Conservation (phyloP, 2,113 vertebrate species). For the Patagioenas fasciata region DNA sequence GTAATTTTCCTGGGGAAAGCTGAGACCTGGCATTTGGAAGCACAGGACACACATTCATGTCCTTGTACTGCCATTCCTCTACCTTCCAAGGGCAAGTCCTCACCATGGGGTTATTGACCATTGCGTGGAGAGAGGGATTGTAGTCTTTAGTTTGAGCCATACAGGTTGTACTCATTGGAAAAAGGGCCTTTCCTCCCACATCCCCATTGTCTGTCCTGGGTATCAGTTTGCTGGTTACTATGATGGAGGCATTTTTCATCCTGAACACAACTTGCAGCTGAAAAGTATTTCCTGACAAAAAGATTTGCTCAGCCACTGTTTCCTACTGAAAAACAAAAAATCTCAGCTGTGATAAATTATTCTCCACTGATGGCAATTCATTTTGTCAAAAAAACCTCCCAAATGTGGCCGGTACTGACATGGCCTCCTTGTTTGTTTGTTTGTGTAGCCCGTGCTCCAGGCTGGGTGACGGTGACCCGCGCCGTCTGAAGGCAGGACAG, state of each 20-base stretch:
- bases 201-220: not conserved
- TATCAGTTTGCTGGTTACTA: not conserved
- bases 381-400: not conserved
- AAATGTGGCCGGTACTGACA: not conserved
- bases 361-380: not conserved
- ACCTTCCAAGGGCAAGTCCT: not conserved
- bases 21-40: not conserved
- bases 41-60: accelerated
- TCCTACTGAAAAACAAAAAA: not conserved
- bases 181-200: not conserved
- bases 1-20: not conserved
- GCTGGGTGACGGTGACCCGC: accelerated
- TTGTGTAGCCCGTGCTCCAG: not conserved
- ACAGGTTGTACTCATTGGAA: accelerated
- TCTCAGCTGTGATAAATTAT: slow-evolving; percentile 27
- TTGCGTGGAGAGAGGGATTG: not conserved
- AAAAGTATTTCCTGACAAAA: not conserved
- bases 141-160: not conserved
- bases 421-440: not conserved
- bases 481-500: not conserved
- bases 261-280: not conserved
- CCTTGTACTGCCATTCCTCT: not conserved
- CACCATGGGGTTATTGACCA: accelerated
- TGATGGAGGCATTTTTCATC: not conserved
- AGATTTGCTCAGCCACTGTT: not conserved